A percentile compares a stretch with the other conserved stretches of the same genome.
phyloP scores from a whole-genome alignment of 2,797 vertebrate genomes.

The Clarias laeviceps region DNA sequence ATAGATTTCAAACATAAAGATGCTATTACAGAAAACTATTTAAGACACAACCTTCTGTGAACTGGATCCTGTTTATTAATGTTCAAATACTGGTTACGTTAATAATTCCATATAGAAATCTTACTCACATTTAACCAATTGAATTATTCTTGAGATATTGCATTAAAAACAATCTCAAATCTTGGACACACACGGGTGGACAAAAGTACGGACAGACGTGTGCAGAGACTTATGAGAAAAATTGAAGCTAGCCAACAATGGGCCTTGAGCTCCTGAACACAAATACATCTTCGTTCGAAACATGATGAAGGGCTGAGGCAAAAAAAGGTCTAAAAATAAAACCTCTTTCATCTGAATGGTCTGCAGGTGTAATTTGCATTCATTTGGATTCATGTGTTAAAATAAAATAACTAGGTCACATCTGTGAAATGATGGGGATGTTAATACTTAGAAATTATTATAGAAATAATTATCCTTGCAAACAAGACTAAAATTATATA shows the following conservation, averaged over 20 bases:
- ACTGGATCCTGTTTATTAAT: not conserved
- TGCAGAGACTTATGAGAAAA: no score
- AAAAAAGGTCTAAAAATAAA: constrained; percentile 12
- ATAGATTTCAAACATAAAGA: not conserved
- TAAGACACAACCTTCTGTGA: not conserved
- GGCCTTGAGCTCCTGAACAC: not conserved
- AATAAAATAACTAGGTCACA: not conserved
- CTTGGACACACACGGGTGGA: not conserved
- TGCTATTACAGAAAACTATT: not conserved
- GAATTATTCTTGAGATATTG: not conserved
- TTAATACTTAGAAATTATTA: not conserved
- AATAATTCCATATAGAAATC: not conserved
- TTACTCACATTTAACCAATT: not conserved
- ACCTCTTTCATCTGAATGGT: not conserved
- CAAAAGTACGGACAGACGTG: not conserved
- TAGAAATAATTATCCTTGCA: not conserved
- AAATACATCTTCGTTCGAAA: not conserved
- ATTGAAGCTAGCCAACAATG: not conserved
- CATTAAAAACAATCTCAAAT: not conserved
- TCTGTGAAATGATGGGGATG: not conserved
- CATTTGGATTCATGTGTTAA: not conserved
- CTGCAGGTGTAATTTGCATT: not conserved
- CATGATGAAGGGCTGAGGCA: not conserved
- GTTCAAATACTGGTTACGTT: not conserved
- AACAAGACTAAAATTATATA: not conserved